Evolutionary conservation across 35 echinoderm and acorn worm species (phyloP), one percentile per base, ranked within the genome.

Genomic region (Ophiothrix spiculata): DNA sequence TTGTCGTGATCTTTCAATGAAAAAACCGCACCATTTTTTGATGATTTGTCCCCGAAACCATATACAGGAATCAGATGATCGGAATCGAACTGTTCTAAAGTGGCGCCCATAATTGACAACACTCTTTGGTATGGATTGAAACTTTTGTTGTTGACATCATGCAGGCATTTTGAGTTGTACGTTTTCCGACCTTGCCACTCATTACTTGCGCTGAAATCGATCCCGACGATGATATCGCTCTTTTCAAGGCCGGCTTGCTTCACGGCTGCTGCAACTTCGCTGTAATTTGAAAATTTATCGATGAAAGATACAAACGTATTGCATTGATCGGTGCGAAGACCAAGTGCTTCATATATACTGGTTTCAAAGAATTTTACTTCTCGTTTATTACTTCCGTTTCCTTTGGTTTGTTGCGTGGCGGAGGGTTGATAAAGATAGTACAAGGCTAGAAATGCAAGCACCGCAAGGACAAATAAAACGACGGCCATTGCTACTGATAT

Each of bases 151-250:
- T 89, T 93, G 0, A 99, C 73, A 38, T 99, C 91, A n/a, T 99
- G 96, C 12, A 99, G 39, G 63, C 92, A 94, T 16, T 81, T 64
- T 34, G 73, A 80, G 38, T 81, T 74, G 32, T 86, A 99, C 0
- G 85, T 76, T 38, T 94, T 91, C 21, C 96, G 56, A 0, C 96
- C 96, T 64, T 99, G 96, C 96, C 96, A 99, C 75, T 99, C 96
- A 35, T 99, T 99, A 75, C 96, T 99, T n/a, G 96, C 96, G 16
- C 92, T 99, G 78, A 99, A 99, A 69, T 99, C 96, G 32, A 99
- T 80, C 14, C 86, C 96, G 33, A 99, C 91, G 40, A 99, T 94
- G 32, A 99, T 77, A 37, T 99, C 91, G n/a, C 96, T 91, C 37
- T 80, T 88, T 2, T 87, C 74, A 39, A 99, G 86, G 34, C 96